Evolutionary conservation across 2,797 vertebrate genomes (phyloP).

Genomic region (Schizothorax lantsangensis): DNA sequence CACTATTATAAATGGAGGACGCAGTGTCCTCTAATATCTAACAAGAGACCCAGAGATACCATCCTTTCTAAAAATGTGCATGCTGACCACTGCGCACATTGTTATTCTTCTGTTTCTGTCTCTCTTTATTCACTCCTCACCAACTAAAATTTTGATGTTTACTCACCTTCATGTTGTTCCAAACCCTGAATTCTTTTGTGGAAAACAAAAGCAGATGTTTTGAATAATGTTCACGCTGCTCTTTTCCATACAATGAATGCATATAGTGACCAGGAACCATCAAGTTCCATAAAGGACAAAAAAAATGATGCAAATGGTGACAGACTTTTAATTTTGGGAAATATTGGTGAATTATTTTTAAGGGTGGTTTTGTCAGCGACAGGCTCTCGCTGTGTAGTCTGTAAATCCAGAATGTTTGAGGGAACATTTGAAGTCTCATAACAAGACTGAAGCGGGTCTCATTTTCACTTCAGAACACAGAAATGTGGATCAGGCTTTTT

Average conservation of each 20-base stretch:
- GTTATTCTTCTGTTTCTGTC: neutral
- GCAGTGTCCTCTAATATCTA: constrained; percentile 15
- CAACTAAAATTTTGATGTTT: neutral
- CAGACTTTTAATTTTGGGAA: neutral
- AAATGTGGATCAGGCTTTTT: constrained; percentile 39
- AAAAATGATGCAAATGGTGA: neutral
- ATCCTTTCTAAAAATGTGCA: neutral
- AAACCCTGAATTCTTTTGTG: neutral
- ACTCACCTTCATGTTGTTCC: neutral
- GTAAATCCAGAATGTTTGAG: constrained; percentile 30
- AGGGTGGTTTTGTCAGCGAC: constrained; percentile 5
- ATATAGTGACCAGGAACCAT: neutral
- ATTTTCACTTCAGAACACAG: constrained; percentile 46
- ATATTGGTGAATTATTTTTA: constrained; percentile 7
- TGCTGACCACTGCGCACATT: neutral
- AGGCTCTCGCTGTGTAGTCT: neutral
- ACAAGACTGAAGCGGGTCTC: constrained; percentile 42
- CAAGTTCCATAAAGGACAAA: neutral
- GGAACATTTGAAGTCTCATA: constrained; percentile 35
- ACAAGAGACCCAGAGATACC: neutral
- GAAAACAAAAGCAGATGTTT: neutral
- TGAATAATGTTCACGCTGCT: neutral
- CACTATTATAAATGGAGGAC: constrained; percentile 17
- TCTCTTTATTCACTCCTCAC: neutral
- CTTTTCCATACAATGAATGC: neutral